Evolutionary conservation across 1,140 invertebrate genomes (phyloP).

Genomic region (Rhopalosiphum maidis): DNA sequence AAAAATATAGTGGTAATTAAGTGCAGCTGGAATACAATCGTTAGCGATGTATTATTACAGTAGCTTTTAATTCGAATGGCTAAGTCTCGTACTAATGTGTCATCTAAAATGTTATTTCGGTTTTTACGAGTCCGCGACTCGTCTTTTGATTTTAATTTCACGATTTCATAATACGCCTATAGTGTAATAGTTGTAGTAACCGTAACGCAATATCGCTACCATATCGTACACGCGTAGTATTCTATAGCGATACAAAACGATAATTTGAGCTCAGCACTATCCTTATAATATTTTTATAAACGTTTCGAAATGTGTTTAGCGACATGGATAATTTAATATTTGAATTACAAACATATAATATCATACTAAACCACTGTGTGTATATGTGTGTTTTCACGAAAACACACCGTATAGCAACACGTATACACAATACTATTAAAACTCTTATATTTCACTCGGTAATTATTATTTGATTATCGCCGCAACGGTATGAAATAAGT

Average conservation of each 20-base stretch:
- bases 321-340: not conserved
- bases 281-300: not conserved
- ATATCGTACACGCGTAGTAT: not conserved
- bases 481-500: not conserved
- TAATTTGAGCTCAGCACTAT: not conserved
- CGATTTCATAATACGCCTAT: not conserved
- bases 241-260: not conserved
- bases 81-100: conserved; percentile 9
- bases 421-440: not conserved
- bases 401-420: not conserved
- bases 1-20: conserved; percentile 38
- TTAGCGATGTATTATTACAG: conserved; percentile 17
- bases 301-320: not conserved
- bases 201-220: not conserved
- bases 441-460: not conserved
- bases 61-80: conserved; percentile 10
- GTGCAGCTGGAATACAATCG: conserved; percentile 13
- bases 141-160: not conserved
- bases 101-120: conserved; percentile 23
- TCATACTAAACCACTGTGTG: no score
- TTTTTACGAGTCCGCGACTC: not conserved
- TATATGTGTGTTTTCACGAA: no score
- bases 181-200: not conserved
- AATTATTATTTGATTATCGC: not conserved
- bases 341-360: not conserved